These are phyloP conservation scores for Ptilonorhynchus violaceus DNA, from an alignment of 2,113 vertebrate genomes.

Conservation along the genomic window DNA sequence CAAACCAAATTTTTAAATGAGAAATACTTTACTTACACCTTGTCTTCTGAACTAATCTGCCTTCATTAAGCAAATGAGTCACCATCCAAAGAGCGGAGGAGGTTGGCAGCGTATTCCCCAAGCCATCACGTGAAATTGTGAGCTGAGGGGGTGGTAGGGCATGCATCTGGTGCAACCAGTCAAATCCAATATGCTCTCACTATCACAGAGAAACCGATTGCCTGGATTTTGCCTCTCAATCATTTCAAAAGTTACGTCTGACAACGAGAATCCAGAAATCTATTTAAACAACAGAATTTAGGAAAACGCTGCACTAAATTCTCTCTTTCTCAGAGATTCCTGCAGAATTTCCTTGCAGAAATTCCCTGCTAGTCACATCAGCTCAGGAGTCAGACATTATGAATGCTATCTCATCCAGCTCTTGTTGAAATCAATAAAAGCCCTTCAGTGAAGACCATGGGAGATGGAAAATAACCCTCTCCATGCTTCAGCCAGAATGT, in stretches of 20 bases:
- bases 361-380: slow-evolving; percentile 29
- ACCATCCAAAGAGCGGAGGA: not conserved
- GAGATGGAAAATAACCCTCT: slow-evolving; percentile 2
- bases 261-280: not conserved
- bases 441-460: not conserved
- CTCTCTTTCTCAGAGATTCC: not conserved
- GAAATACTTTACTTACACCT: not conserved
- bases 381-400: not conserved
- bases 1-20: not conserved
- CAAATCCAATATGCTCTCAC: not conserved
- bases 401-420: not conserved
- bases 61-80: not conserved
- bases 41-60: not conserved
- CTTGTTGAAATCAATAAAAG: slow-evolving; percentile 17
- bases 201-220: not conserved
- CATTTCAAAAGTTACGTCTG: not conserved
- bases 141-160: not conserved
- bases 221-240: not conserved
- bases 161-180: not conserved
- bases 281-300: not conserved
- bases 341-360: no score
- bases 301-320: not conserved
- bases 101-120: not conserved
- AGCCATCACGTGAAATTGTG: not conserved
- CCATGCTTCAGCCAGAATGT: not conserved